A percentile compares a stretch with the other conserved stretches of the same genome.
These are phyloP conservation scores for Phycodurus eques DNA, from an alignment of 2,113 vertebrate species.

Conservation along the genomic window DNA sequence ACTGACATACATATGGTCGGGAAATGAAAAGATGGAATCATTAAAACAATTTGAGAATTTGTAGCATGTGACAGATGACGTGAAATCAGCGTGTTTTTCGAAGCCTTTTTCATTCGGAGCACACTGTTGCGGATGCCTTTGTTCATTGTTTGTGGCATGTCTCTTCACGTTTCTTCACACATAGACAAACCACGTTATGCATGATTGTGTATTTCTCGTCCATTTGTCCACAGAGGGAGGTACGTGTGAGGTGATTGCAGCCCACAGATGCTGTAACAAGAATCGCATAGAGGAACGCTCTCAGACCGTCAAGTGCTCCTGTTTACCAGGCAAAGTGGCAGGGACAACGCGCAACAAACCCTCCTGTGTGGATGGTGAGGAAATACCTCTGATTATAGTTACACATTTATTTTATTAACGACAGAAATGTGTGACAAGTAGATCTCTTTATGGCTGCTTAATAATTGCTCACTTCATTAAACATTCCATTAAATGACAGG, in stretches of 20 bases:
- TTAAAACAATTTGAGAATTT: slow-evolving; percentile 3
- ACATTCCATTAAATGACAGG: background rate
- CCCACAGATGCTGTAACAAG: slow-evolving; percentile 99
- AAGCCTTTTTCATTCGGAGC: too few relatives aligned
- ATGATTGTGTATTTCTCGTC: slow-evolving; percentile 24
- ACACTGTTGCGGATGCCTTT: too few relatives aligned
- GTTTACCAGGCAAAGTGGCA: slow-evolving; percentile 97
- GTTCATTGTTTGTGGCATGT: background rate
- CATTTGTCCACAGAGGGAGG: slow-evolving; percentile 88
- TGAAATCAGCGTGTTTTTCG: too few relatives aligned
- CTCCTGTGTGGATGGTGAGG: slow-evolving; percentile 96
- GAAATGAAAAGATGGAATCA: background rate
- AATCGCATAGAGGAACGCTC: slow-evolving; percentile 98
- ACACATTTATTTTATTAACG: background rate
- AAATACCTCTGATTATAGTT: slow-evolving; percentile 10
- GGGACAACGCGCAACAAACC: slow-evolving; percentile 98
- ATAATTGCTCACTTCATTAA: background rate
- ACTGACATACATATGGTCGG: slow-evolving; percentile 7
- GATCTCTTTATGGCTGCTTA: background rate
- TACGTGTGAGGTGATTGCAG: slow-evolving; percentile 97
- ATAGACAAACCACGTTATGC: background rate
- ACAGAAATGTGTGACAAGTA: background rate
- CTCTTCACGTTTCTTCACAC: background rate
- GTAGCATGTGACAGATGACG: too few relatives aligned
- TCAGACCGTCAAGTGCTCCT: slow-evolving; percentile 98